Percentiles rank a stretch among this genome's conserved stretches.
phyloP scores from a whole-genome alignment of 2,888 invertebrate genomes.

The Sceliomorpha sp. region DNA sequence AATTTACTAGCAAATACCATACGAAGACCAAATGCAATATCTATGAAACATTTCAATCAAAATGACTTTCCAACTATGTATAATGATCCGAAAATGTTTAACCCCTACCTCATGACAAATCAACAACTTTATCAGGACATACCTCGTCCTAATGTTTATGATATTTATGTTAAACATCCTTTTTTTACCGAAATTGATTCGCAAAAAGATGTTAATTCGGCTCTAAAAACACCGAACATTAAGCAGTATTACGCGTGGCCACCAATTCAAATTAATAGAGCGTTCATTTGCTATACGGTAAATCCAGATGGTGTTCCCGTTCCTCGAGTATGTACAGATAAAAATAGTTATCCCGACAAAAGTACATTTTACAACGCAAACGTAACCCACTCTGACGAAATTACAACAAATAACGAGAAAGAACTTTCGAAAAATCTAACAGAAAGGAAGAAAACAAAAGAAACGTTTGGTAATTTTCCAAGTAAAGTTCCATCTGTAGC shows the following conservation, averaged over 20 bases:
- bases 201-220: too few species aligned
- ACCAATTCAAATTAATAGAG: slow-evolving; percentile 2
- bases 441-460: background rate
- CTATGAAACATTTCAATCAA: background rate
- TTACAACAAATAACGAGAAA: too few species aligned
- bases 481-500: slow-evolving; percentile 15
- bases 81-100: background rate
- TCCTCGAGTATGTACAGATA: slow-evolving; percentile 14
- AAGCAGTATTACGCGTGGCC: background rate
- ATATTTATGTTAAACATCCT: background rate
- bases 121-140: background rate
- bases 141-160: background rate
- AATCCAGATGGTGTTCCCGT: slow-evolving; percentile 15
- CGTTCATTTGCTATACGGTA: slow-evolving; percentile 17
- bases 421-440: background rate
- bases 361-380: too few species aligned
- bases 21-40: background rate
- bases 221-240: too few species aligned
- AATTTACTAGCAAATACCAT: background rate
- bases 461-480: background rate
- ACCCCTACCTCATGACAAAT: slow-evolving; percentile 11
- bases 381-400: too few species aligned
- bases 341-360: background rate
- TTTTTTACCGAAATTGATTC: background rate
- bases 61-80: slow-evolving; percentile 3